These are phyloP conservation scores for Myiothlypis coronata DNA, from an alignment of 2,797 vertebrate genomes.

Conservation along the genomic window DNA sequence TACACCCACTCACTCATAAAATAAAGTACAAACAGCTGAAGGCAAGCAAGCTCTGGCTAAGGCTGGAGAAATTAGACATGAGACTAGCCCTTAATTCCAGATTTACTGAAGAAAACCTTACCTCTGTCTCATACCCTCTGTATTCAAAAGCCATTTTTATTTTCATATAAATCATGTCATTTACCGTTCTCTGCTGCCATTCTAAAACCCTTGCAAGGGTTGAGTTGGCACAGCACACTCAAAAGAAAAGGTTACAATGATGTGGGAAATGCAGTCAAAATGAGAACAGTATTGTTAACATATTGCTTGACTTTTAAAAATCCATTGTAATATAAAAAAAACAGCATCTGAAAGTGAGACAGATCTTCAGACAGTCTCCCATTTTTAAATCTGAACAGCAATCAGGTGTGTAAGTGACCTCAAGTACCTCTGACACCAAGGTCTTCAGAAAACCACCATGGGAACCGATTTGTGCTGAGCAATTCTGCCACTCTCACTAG, in stretches of 20 bases:
- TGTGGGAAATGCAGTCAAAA: neutral
- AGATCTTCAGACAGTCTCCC: neutral
- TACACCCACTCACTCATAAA: conserved; percentile 5
- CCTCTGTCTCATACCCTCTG: conserved; percentile 39
- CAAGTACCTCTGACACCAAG: neutral
- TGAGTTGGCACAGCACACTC: neutral
- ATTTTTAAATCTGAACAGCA: neutral
- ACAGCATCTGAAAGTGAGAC: neutral
- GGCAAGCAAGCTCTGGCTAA: neutral
- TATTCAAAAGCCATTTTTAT: conserved; percentile 21
- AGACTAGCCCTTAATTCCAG: neutral
- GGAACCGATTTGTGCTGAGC: neutral
- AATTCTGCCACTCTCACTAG: neutral
- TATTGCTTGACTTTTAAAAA: neutral
- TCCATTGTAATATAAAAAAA: neutral
- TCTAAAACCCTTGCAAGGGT: neutral
- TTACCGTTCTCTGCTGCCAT: neutral
- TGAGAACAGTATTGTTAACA: neutral
- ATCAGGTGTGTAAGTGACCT: neutral
- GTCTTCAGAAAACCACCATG: neutral
- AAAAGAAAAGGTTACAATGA: neutral
- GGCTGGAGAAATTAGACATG: neutral
- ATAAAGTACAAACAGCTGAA: conserved; percentile 13
- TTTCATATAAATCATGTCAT: neutral
- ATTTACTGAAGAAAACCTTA: conserved; percentile 35